phyloP scores from a whole-genome alignment of 2,888 invertebrate species.

The Drosophila colorata region DNA sequence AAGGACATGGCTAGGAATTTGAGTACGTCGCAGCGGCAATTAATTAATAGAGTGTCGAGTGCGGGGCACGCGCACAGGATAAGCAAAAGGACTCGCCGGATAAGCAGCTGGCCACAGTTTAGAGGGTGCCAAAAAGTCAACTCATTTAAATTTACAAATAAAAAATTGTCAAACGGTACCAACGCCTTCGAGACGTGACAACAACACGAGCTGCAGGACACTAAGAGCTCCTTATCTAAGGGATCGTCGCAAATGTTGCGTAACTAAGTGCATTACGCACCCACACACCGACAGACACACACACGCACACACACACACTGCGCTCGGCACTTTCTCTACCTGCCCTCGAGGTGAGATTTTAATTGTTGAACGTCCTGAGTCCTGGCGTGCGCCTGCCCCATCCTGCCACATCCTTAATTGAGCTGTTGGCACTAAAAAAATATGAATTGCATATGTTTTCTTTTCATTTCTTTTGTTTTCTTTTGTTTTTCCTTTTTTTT shows the following conservation, averaged over 20 bases:
- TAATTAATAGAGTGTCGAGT: constrained; percentile 74
- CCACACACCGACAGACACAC: constrained; percentile 15
- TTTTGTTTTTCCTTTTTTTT: constrained; percentile 4
- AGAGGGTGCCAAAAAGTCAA: constrained; percentile 35
- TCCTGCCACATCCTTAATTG: constrained; percentile 58
- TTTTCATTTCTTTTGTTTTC: neutral
- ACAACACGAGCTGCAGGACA: constrained; percentile 4
- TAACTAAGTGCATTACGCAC: constrained; percentile 69
- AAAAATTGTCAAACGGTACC: constrained; percentile 67
- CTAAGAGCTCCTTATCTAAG: constrained; percentile 49
- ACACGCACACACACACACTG: constrained; percentile 2
- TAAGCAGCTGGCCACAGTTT: constrained; percentile 56
- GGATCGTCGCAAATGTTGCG: constrained; percentile 73
- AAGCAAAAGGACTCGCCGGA: constrained; percentile 27
- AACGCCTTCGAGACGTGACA: constrained; percentile 38
- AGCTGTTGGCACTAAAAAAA: constrained; percentile 56
- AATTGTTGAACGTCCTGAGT: constrained; percentile 57
- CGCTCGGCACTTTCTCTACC: constrained; percentile 21
- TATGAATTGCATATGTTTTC: constrained; percentile 40
- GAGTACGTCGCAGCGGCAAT: constrained; percentile 41
- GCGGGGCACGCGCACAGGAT: constrained; percentile 28
- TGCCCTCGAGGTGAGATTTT: constrained; percentile 60
- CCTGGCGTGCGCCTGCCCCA: constrained; percentile 16
- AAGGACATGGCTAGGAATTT: constrained; percentile 18
- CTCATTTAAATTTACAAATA: constrained; percentile 71